Percentiles rank a stretch among this genome's conserved stretches.
These are phyloP conservation scores for Synergus laeviventris DNA, from an alignment of 2,888 invertebrate species.

Conservation along the genomic window DNA sequence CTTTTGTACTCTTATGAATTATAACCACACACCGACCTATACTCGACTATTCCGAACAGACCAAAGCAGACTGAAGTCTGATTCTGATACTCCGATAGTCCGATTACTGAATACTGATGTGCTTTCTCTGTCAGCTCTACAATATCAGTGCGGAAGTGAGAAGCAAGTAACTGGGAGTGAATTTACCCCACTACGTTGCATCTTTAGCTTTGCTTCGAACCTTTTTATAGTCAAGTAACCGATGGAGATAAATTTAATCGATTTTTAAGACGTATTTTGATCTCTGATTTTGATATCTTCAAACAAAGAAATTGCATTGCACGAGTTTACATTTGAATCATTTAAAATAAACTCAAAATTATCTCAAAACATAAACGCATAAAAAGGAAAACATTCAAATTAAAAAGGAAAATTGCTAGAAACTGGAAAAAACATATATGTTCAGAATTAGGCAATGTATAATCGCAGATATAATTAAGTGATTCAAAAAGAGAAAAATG, in stretches of 20 bases:
- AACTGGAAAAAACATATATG: too few relatives aligned
- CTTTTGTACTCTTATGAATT: slow-evolving; percentile 24
- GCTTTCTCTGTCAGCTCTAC: too few relatives aligned
- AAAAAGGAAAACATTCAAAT: too few relatives aligned
- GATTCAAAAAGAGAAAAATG: too few relatives aligned
- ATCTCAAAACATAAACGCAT: too few relatives aligned
- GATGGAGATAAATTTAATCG: not conserved
- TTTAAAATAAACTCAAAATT: too few relatives aligned
- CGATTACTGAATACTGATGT: slow-evolving; percentile 10
- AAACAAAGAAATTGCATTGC: not conserved
- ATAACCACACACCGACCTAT: slow-evolving; percentile 29
- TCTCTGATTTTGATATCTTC: not conserved
- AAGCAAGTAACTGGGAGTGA: too few relatives aligned
- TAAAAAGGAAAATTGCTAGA: too few relatives aligned
- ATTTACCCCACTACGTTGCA: not conserved
- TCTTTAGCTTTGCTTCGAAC: not conserved
- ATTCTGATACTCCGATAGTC: too few relatives aligned
- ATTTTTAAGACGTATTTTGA: not conserved
- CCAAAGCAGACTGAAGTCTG: slow-evolving; percentile 18
- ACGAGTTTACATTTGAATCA: not conserved
- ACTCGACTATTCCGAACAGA: slow-evolving; percentile 32
- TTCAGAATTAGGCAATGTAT: too few relatives aligned
- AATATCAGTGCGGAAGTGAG: too few relatives aligned
- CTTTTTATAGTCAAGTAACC: not conserved
- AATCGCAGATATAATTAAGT: too few relatives aligned